Percentiles rank a stretch among this genome's conserved stretches.
phyloP scores from a whole-genome alignment of 2,113 vertebrate genomes.

The Platysteira castanea region DNA sequence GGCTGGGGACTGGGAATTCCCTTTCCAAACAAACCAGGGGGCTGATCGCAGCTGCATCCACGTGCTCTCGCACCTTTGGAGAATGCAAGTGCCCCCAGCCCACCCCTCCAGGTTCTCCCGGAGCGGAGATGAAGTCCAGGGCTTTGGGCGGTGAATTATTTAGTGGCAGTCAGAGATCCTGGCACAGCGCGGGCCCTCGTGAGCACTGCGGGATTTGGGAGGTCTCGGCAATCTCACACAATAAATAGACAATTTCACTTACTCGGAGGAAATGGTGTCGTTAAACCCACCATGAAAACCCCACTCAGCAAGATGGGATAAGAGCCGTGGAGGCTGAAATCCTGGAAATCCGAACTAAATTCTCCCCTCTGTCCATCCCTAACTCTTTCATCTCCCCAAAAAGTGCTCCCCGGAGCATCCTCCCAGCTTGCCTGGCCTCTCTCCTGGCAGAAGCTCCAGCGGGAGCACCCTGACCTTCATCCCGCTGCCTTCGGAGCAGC shows the following conservation, averaged over 20 bases:
- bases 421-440: fast-evolving
- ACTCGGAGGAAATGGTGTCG: not conserved
- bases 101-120: not conserved
- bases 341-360: not conserved
- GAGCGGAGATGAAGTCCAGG: not conserved
- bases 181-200: not conserved
- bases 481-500: not conserved
- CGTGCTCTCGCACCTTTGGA: not conserved
- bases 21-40: not conserved
- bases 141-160: constrained; percentile 47
- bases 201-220: not conserved
- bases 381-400: not conserved
- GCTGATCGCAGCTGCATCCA: not conserved
- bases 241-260: not conserved
- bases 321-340: not conserved
- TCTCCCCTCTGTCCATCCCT: not conserved
- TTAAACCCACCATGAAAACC: not conserved
- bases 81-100: fast-evolving
- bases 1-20: not conserved
- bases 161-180: not conserved
- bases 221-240: not conserved
- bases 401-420: fast-evolving
- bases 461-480: constrained; percentile 5
- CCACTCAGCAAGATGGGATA: fast-evolving
- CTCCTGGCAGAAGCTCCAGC: not conserved